These are phyloP conservation scores for Varecia variegata DNA, from an alignment of 2,797 vertebrate genomes.

Conservation along the genomic window DNA sequence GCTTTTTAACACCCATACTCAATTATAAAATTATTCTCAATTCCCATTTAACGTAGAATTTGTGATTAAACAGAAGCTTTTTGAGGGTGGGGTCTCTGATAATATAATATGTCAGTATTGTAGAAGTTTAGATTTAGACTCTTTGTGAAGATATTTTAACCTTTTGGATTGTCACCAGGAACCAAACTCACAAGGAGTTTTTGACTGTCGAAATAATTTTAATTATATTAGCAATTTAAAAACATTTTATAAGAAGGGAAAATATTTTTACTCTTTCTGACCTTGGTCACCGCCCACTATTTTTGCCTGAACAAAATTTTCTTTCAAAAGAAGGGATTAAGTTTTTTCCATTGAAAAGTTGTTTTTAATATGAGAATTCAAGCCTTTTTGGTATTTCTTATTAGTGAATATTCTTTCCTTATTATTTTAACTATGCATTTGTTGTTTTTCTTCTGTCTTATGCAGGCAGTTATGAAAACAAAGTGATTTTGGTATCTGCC, in stretches of 20 bases:
- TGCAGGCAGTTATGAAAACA: background rate
- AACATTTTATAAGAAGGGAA: conserved; percentile 6
- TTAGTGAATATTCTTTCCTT: background rate
- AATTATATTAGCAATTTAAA: conserved; percentile 1
- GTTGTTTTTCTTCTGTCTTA: background rate
- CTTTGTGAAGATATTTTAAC: background rate
- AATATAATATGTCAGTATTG: background rate
- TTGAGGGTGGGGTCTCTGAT: background rate
- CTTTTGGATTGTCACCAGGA: background rate
- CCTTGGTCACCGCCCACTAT: background rate
- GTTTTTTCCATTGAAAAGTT: conserved; percentile 28
- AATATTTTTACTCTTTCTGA: conserved; percentile 1
- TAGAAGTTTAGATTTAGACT: background rate
- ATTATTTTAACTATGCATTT: background rate
- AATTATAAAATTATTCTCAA: background rate
- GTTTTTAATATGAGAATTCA: conserved; percentile 31
- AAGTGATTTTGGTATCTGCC: background rate
- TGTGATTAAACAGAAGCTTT: background rate
- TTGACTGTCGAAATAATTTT: background rate
- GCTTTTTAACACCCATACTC: background rate
- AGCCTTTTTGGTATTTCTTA: background rate
- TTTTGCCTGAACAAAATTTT: conserved; percentile 41
- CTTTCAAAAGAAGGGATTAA: background rate
- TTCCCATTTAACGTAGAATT: background rate
- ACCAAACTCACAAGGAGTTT: background rate